These are phyloP conservation scores for Cossypha heuglini DNA, from an alignment of 2,797 vertebrate genomes.

Conservation along the genomic window DNA sequence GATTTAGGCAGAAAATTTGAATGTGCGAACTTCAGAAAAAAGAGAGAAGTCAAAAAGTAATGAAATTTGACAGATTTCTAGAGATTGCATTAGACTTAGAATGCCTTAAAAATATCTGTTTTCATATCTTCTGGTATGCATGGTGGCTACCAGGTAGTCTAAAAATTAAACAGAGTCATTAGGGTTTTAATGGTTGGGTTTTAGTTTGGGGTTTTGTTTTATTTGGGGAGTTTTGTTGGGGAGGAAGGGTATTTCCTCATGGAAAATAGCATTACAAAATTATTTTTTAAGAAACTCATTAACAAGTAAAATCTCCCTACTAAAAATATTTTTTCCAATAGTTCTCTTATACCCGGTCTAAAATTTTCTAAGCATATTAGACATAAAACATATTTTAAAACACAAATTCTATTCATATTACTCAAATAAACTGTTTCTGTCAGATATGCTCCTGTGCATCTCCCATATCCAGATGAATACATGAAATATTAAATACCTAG, in stretches of 20 bases:
- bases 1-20: background rate
- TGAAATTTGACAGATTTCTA: background rate
- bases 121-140: background rate
- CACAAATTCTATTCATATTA: background rate
- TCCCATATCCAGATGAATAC: background rate
- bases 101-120: background rate
- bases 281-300: background rate
- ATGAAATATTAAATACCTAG: background rate
- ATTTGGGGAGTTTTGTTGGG: background rate
- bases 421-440: background rate
- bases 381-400: background rate
- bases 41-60: background rate
- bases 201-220: background rate
- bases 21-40: background rate
- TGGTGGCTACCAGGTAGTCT: background rate
- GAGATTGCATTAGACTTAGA: background rate
- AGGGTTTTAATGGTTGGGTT: background rate
- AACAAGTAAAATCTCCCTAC: background rate
- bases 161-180: background rate
- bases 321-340: background rate
- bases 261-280: background rate
- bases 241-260: rapidly evolving
- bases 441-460: background rate
- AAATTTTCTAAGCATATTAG: background rate
- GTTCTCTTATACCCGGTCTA: background rate